phyloP scores from a whole-genome alignment of 2,113 vertebrate genomes.

The Anarrhichthys ocellatus region DNA sequence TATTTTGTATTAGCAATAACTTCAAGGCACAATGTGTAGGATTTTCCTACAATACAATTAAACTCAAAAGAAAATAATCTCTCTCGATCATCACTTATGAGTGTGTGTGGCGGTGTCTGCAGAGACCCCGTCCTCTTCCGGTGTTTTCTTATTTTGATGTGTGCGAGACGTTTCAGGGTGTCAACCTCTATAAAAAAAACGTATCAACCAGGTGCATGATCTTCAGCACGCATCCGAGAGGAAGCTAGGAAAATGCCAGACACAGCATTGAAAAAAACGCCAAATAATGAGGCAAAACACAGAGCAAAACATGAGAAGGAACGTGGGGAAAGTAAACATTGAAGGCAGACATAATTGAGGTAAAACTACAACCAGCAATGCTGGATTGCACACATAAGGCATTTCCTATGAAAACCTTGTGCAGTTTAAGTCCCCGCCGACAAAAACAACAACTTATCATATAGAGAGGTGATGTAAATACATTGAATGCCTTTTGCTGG shows the following conservation, averaged over 20 bases:
- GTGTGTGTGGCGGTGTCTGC: background rate
- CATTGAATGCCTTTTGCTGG: background rate
- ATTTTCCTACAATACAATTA: background rate
- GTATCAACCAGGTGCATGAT: background rate
- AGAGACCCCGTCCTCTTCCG: background rate
- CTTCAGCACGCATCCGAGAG: background rate
- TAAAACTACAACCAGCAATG: background rate
- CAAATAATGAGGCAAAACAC: background rate
- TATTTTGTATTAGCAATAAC: background rate
- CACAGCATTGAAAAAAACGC: background rate
- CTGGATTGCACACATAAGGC: background rate
- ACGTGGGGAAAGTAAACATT: background rate
- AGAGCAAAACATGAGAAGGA: too few relatives aligned
- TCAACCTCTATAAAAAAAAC: background rate
- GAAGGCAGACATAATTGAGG: background rate
- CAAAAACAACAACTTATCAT: background rate
- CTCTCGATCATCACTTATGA: background rate
- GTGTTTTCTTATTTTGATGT: background rate
- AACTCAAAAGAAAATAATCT: background rate
- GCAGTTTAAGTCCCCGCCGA: background rate
- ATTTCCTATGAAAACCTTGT: background rate
- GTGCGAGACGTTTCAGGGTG: background rate
- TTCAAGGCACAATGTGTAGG: background rate
- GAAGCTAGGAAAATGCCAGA: background rate
- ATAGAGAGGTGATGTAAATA: background rate